Evolutionary conservation across 2,888 invertebrate genomes (phyloP), one percentile per base, ranked within the genome.

Genomic region (Strigamia crassipes): DNA sequence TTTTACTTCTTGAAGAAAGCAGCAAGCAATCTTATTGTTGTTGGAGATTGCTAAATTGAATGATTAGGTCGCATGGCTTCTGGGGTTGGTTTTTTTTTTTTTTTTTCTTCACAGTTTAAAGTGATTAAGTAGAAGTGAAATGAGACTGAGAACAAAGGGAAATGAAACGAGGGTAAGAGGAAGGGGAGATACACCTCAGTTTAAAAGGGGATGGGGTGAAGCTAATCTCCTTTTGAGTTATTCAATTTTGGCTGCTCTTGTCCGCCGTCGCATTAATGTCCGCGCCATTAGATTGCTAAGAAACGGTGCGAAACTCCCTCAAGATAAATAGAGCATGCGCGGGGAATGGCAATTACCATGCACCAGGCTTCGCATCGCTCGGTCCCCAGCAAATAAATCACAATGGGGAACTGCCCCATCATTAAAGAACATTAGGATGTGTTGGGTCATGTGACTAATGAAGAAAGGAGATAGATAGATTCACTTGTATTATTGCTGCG

Each of bases 201-300:
- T 13, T 51, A n/a, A 51, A 51, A 51, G 51, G 51, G 51, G 18
- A 51, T 51, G n/a, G 51, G 18, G 51, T 51, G 15, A 51, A n/a
- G 51, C 51, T 51, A 51, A 51, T 51, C 51, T 51, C n/a, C n/a
- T 51, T 51, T 51, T 51, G 51, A 51, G 51, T 51, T 51, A 51
- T 51, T 51, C 51, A 51, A 51, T 51, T 51, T 51, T 51, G 51
- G 51, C 51, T 51, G 51, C 51, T 51, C 51, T 51, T 51, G 51
- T 51, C 51, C 51, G 51, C n/a, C 51, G 51, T 51, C 51, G 51
- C 51, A 51, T 51, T 51, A 51, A 51, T 51, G 51, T 51, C 51
- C n/a, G 51, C 51, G 51, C 51, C 51, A 51, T 51, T 51, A 51
- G 51, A 51, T 51, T 51, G 51, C 51, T 51, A 51, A 51, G 51